A percentile compares a stretch with the other conserved stretches of the same genome.
Evolutionary conservation across 2,888 invertebrate species (phyloP).

Genomic region (Anaspis maculata): DNA sequence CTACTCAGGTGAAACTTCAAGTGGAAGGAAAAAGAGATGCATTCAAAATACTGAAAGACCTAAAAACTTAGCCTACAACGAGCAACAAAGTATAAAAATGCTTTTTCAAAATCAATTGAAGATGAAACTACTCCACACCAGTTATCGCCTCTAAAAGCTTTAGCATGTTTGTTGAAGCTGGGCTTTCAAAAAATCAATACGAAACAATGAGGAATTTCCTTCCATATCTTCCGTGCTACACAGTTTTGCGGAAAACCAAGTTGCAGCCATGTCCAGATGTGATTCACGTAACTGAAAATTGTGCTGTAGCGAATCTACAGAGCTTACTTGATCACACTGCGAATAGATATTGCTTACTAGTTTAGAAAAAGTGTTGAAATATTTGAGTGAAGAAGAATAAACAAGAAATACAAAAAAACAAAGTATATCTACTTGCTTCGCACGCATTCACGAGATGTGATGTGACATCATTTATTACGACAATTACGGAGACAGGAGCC

Average conservation of each 20-base stretch:
- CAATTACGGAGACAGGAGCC: too few relatives aligned
- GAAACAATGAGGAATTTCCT: background rate
- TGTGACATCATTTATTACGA: too few relatives aligned
- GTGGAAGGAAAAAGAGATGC: background rate
- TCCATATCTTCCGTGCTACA: background rate
- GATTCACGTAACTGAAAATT: background rate
- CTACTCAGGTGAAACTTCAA: background rate
- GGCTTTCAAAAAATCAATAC: background rate
- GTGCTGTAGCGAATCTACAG: background rate
- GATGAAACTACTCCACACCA: too few relatives aligned
- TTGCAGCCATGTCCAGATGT: background rate
- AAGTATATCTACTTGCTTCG: too few relatives aligned
- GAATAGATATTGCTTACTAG: slow-evolving; percentile 1
- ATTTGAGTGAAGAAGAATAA: slow-evolving; percentile 7
- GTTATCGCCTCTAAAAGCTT: background rate
- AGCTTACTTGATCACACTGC: background rate
- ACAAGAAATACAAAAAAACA: too few relatives aligned
- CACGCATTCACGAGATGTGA: too few relatives aligned
- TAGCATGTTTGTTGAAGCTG: background rate
- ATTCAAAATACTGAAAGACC: background rate
- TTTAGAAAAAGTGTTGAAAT: background rate
- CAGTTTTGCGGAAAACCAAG: background rate
- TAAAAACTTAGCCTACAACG: background rate
- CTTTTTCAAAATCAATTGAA: too few relatives aligned
- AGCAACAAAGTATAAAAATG: background rate